Evolutionary conservation across 2,797 vertebrate genomes (phyloP).

Genomic region (Halcyon smyrnensis): DNA sequence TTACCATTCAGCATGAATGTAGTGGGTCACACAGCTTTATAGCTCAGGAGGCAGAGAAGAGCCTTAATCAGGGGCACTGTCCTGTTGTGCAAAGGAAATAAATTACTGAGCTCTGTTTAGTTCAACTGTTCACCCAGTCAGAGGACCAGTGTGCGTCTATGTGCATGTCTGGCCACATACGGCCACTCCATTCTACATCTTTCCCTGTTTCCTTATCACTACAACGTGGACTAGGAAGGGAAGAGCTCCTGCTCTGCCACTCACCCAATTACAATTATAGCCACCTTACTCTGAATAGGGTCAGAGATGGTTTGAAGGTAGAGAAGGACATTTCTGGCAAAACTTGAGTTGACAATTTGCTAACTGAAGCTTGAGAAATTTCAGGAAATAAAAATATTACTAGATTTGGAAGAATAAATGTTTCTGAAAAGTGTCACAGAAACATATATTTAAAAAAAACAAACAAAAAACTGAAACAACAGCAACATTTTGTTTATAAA

Average conservation of each 20-base stretch:
- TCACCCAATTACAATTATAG: not conserved
- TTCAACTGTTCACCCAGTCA: not conserved
- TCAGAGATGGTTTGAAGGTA: not conserved
- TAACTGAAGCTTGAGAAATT: not conserved
- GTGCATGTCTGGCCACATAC: accelerated
- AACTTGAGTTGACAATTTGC: not conserved
- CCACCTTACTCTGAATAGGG: not conserved
- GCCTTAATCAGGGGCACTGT: not conserved
- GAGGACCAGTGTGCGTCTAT: not conserved
- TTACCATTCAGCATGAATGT: not conserved
- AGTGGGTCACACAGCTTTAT: not conserved
- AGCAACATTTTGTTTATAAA: not conserved
- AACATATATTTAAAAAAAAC: not conserved
- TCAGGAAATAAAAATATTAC: not conserved
- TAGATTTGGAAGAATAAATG: accelerated
- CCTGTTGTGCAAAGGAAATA: not conserved
- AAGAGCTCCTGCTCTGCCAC: not conserved
- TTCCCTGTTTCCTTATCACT: not conserved
- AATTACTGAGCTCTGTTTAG: not conserved
- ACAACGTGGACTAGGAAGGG: accelerated
- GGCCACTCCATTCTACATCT: not conserved
- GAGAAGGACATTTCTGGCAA: not conserved
- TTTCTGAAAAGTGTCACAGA: not conserved
- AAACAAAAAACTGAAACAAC: not conserved
- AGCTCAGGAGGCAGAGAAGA: not conserved